Evolutionary conservation across 2,888 invertebrate genomes (phyloP), one percentile per base, ranked within the genome.

Genomic region (Ptilodon capucinus): DNA sequence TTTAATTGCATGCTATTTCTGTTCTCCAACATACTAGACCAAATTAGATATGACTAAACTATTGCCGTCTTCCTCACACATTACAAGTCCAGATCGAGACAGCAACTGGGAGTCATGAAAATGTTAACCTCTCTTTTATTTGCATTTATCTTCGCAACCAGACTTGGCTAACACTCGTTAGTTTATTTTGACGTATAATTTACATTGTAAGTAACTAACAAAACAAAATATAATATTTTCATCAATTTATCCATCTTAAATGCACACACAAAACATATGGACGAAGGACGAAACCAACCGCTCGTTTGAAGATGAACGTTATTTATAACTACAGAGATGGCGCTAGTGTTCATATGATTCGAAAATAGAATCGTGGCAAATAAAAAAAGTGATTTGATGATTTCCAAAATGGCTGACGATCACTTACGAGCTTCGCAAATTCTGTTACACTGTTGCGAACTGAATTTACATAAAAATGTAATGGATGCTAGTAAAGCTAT

Each of bases 261-360:
- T 64, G 66, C 66, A 53, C 59, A 49, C 19, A 40, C 39, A 48
- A 44, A 41, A 36, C 36, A 44, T 38, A n/a, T n/a, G n/a, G n/a
- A n/a, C n/a, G n/a, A n/a, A 47, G 14, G 46, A 42, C 16, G 38
- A 43, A 23, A 30, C 14, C 41, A n/a, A n/a, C n/a, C n/a, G n/a
- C n/a, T n/a, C 11, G 30, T 6, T 11, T 30, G 30, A 11, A 30
- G 30, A 5, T 11, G 11, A 23, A 23, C n/a, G 30, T 11, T 30
- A 30, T 30, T 30, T 30, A 30, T 30, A 30, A 35, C 16, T 36
- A 18, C n/a, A 17, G 9, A 36, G 18, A 36, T 36, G 35, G 35
- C 35, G 35, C 18, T 36, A 36, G 35, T 36, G 34, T 34, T 34
- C 34, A 34, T 34, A 34, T 11, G 3, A 36, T 36, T 17, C 16